phyloP scores from a whole-genome alignment of 2,888 invertebrate genomes.

The Andrena praecox region DNA sequence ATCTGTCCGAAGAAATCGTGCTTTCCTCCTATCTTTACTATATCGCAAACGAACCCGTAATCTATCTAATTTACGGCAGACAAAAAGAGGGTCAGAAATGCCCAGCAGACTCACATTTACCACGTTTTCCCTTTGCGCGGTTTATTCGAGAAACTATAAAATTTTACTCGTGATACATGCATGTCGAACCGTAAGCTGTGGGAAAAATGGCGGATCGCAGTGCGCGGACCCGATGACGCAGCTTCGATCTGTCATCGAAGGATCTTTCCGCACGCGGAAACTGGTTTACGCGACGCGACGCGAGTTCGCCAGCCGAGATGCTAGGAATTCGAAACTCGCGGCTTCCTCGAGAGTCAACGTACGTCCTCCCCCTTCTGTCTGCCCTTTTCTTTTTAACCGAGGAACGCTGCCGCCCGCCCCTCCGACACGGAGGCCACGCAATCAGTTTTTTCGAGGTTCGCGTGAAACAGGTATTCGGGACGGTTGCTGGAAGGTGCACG shows the following conservation, averaged over 20 bases:
- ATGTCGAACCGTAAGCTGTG: not conserved
- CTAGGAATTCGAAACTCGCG: slow-evolving; percentile 72
- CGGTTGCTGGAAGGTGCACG: slow-evolving; percentile 52
- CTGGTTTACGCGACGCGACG: slow-evolving; percentile 58
- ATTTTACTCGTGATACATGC: too few relatives aligned
- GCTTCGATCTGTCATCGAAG: slow-evolving; percentile 38
- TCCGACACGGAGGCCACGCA: slow-evolving; percentile 58
- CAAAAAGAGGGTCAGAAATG: not conserved
- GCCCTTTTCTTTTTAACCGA: slow-evolving; percentile 34
- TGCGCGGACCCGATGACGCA: not conserved
- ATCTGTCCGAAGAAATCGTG: not conserved
- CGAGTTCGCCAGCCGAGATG: slow-evolving; percentile 42
- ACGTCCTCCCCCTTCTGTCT: slow-evolving; percentile 41
- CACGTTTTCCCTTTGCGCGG: too few relatives aligned
- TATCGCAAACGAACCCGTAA: not conserved
- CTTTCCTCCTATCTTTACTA: not conserved
- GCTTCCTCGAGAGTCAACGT: slow-evolving; percentile 65
- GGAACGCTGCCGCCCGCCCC: slow-evolving; percentile 50
- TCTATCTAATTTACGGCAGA: not conserved
- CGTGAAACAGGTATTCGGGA: slow-evolving; percentile 77
- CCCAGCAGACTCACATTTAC: too few relatives aligned
- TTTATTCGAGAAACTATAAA: too few relatives aligned
- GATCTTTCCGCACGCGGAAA: slow-evolving; percentile 45
- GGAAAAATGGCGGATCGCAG: not conserved
- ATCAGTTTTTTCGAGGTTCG: slow-evolving; percentile 66